These are phyloP conservation scores for Pelusios castaneus DNA, from an alignment of 2,113 vertebrate genomes.

Conservation along the genomic window DNA sequence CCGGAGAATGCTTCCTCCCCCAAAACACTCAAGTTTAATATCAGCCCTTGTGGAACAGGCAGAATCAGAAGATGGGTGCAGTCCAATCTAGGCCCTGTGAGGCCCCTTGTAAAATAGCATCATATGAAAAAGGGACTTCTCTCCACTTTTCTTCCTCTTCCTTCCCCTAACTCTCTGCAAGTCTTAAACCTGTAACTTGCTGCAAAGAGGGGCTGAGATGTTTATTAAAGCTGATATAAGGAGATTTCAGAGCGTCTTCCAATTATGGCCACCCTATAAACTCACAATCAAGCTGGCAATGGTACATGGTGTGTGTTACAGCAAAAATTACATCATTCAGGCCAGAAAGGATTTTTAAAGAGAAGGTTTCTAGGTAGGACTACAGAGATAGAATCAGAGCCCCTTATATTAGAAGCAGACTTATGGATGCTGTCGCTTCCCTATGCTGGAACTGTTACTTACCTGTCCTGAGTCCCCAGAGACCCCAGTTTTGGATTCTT, in stretches of 20 bases:
- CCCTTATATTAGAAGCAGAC: background rate
- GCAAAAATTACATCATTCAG: background rate
- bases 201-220: background rate
- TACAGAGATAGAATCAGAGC: background rate
- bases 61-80: background rate
- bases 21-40: background rate
- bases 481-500: conserved; percentile 74
- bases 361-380: background rate
- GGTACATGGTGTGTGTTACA: background rate
- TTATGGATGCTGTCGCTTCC: fast-evolving
- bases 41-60: fast-evolving
- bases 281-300: background rate
- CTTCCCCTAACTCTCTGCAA: no score
- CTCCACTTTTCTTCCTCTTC: background rate
- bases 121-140: background rate
- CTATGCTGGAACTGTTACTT: background rate
- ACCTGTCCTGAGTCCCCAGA: conserved; percentile 82
- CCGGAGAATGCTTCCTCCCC: background rate
- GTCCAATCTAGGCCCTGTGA: background rate
- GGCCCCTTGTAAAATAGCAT: background rate
- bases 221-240: background rate
- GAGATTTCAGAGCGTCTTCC: background rate
- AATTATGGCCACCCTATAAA: no score
- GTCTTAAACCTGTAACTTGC: background rate
- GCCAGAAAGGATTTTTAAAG: background rate